Base-by-base conservation (phyloP, 1,140 invertebrate species). In the Aradophagus sp. region DNA sequence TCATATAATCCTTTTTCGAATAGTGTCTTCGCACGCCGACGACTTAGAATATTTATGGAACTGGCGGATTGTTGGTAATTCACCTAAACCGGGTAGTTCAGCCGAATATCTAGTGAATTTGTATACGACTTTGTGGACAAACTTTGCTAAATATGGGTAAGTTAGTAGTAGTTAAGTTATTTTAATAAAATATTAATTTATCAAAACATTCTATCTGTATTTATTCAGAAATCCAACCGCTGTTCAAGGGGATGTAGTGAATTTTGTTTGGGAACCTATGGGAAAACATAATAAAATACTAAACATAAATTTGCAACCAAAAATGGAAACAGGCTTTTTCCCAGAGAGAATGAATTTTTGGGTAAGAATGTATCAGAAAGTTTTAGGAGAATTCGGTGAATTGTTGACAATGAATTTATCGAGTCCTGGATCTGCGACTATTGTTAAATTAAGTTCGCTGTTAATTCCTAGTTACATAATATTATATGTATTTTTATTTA, bases 141-240 rank as follows among this genome's bases (percentile, higher is more conserved):
- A 67, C 42, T 72, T 72, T 39, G 69, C 69, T 1, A 72, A 72
- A 63, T 32, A 45, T 23, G 67, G 67, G 67, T 47, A 47, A 47
- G 20, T 5, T 23, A 5, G 4, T 5, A 23, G 20, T 23, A 5
- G 20, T 23, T 23, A 5, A 31, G 11, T 31, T 20, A 8, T 5
- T 26, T 8, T 12, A 38, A 36, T 36, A 36, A 17, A 23, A 4
- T 5, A 23, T 23, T 8, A 8, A 23, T 23, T 36, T 36, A 36
- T 16, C 15, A 10, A 32, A 3, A 36, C 6, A 39, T 20, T 26
- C 23, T 42, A 23, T 13, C 26, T 23, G 10, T 35, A 20, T 5
- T 32, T 52, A n/a, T 53, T 41, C 13, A 63, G 61, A 5, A 32
- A 71, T 47, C 68, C 68, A 13, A 71, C 68, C n/a, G 5, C 27